Evolutionary conservation across 2,113 vertebrate species (phyloP).

Genomic region (Formicarius rufipectus): DNA sequence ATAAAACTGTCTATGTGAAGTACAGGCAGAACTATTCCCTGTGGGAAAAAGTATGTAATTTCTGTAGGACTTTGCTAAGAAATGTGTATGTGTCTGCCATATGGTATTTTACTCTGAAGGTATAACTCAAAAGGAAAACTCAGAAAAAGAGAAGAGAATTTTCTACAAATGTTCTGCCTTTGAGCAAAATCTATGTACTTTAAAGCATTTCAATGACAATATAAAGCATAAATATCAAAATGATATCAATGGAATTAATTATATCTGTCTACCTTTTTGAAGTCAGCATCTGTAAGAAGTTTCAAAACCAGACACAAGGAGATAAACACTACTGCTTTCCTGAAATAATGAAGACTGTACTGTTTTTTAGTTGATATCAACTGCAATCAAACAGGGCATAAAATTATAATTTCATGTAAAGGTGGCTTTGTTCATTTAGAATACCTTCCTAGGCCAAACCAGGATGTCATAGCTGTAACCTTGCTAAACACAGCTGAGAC

Average conservation of each 20-base stretch:
- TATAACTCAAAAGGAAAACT: constrained; percentile 44
- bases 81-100: constrained; percentile 49
- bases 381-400: background rate
- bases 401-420: background rate
- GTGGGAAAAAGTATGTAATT: constrained; percentile 21
- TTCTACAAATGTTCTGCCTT: background rate
- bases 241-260: background rate
- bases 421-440: background rate
- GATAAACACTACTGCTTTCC: background rate
- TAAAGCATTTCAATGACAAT: background rate
- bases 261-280: background rate
- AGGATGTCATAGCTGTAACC: background rate
- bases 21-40: constrained; percentile 37
- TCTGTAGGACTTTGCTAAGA: constrained; percentile 55
- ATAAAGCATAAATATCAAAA: background rate
- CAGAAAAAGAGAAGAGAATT: constrained; percentile 6
- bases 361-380: background rate
- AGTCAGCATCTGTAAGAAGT: background rate
- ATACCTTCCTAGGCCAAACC: background rate
- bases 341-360: background rate
- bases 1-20: constrained; percentile 27
- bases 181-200: constrained; percentile 17
- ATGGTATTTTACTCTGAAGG: constrained; percentile 67
- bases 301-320: background rate
- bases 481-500: constrained; percentile 13